Percentiles rank a stretch among this genome's conserved stretches.
phyloP scores from a whole-genome alignment of 2,797 vertebrate species.

The Aplochiton taeniatus region DNA sequence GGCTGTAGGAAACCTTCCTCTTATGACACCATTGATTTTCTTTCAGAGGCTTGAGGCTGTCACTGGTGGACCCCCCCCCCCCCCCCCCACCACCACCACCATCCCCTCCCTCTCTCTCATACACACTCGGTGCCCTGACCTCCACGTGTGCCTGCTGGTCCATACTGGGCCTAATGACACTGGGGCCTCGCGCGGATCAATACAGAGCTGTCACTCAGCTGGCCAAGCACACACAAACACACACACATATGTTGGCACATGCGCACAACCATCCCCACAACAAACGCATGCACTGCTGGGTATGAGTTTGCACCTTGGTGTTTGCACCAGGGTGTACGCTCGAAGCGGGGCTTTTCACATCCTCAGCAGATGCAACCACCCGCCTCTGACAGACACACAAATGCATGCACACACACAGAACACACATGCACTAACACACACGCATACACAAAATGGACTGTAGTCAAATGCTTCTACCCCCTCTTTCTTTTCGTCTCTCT shows the following conservation, averaged over 20 bases:
- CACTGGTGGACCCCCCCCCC: slow-evolving; percentile 87
- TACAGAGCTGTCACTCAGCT: slow-evolving; percentile 95
- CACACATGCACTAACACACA: background rate
- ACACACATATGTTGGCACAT: slow-evolving; percentile 30
- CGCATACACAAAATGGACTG: background rate
- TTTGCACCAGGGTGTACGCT: slow-evolving; percentile 75
- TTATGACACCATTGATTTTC: slow-evolving; percentile 99
- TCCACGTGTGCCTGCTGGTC: slow-evolving; percentile 90
- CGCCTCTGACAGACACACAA: background rate
- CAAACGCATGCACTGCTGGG: slow-evolving; percentile 31
- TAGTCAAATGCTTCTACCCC: slow-evolving; percentile 14
- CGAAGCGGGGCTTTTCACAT: slow-evolving; percentile 73
- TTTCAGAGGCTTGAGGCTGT: slow-evolving; percentile 91
- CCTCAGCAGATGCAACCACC: slow-evolving; percentile 67
- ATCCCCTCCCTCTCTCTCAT: slow-evolving; percentile 25
- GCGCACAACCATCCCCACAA: slow-evolving; percentile 20
- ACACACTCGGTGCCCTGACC: slow-evolving; percentile 84
- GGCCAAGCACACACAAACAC: slow-evolving; percentile 35
- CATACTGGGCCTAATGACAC: slow-evolving; percentile 97
- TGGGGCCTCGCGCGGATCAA: slow-evolving; percentile 94
- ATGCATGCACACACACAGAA: background rate
- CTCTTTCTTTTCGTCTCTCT: slow-evolving; percentile 10
- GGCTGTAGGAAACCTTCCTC: slow-evolving; percentile 85
- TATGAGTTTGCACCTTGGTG: slow-evolving; percentile 73
- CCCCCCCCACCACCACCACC: slow-evolving; percentile 30